These are phyloP conservation scores for Sciurus vulgaris DNA, from an alignment of 2,797 vertebrate species.

Conservation along the genomic window DNA sequence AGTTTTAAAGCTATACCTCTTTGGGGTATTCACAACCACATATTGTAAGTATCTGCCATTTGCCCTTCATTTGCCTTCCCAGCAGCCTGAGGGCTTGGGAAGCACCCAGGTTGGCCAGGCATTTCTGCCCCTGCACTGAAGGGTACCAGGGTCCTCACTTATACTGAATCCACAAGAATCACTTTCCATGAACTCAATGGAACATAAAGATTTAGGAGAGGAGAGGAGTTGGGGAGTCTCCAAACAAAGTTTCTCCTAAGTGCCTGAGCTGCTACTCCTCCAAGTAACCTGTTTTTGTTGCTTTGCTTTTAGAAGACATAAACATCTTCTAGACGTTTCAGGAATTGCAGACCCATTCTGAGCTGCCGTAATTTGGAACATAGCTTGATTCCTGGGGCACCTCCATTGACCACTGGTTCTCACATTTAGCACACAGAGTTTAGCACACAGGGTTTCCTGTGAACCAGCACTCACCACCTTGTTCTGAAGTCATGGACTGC, in stretches of 20 bases:
- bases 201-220: not conserved
- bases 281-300: not conserved
- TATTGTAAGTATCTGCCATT: not conserved
- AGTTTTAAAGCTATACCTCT: constrained; percentile 32
- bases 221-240: not conserved
- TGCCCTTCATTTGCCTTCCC: not conserved
- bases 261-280: not conserved
- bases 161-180: not conserved
- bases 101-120: not conserved
- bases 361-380: not conserved
- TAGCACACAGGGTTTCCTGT: not conserved
- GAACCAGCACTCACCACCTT: too few species aligned
- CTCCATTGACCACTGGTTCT: not conserved
- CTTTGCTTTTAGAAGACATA: not conserved
- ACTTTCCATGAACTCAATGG: not conserved
- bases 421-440: not conserved
- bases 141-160: not conserved
- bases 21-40: not conserved
- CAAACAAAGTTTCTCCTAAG: not conserved
- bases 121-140: not conserved
- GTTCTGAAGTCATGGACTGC: not conserved
- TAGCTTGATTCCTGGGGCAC: not conserved
- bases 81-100: accelerated
- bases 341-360: not conserved
- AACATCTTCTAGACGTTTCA: not conserved